A percentile compares a stretch with the other conserved stretches of the same genome.
These are phyloP conservation scores for Mythimna ferrago DNA, from an alignment of 2,888 invertebrate species.

Conservation along the genomic window DNA sequence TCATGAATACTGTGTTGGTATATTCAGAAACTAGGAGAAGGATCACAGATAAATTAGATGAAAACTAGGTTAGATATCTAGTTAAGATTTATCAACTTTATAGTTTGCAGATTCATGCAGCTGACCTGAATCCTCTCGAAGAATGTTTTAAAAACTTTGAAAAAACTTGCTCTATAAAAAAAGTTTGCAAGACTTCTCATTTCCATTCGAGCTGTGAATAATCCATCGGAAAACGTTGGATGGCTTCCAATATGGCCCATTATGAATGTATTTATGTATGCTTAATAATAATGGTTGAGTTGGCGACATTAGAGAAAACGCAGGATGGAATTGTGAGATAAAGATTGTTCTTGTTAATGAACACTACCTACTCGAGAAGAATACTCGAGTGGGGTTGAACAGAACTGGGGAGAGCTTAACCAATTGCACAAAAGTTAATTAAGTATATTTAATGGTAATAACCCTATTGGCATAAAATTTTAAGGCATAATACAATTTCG, in stretches of 20 bases:
- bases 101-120: slow-evolving; percentile 38
- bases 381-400: neutral
- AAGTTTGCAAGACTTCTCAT: slow-evolving; percentile 36
- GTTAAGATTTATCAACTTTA: slow-evolving; percentile 50
- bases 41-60: slow-evolving; percentile 35
- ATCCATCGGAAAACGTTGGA: slow-evolving; percentile 42
- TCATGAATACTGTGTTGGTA: slow-evolving; percentile 9
- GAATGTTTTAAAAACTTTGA: slow-evolving; percentile 50
- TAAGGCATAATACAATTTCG: too few species aligned
- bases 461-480: too few species aligned
- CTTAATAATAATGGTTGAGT: slow-evolving; percentile 35
- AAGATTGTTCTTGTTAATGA: slow-evolving; percentile 11
- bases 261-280: slow-evolving; percentile 44
- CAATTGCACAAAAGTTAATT: too few species aligned
- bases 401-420: too few species aligned
- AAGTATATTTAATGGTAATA: too few species aligned
- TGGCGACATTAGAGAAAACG: slow-evolving; percentile 21
- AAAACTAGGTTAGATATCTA: slow-evolving; percentile 38
- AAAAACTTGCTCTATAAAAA: slow-evolving; percentile 41
- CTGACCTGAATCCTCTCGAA: slow-evolving; percentile 41
- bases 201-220: slow-evolving; percentile 47
- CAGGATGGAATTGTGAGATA: slow-evolving; percentile 3
- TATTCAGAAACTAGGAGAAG: neutral
- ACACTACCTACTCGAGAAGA: neutral
- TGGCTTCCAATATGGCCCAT: slow-evolving; percentile 42